These are phyloP conservation scores for Nephrocerus scutellatus DNA, from an alignment of 2,888 invertebrate species.

Conservation along the genomic window DNA sequence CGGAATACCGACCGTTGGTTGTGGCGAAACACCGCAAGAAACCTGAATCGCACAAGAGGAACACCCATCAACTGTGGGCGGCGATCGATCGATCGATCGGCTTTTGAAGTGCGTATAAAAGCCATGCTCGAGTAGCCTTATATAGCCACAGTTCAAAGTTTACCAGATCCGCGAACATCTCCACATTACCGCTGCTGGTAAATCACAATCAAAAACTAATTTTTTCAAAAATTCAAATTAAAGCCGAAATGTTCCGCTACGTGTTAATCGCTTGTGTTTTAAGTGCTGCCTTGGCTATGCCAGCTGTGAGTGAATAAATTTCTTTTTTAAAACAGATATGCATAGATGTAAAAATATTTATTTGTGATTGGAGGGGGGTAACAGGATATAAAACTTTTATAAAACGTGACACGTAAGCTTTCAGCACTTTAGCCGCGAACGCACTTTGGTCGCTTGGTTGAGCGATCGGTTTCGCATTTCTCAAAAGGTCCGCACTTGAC, in stretches of 20 bases:
- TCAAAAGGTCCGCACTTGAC: slow-evolving; percentile 61
- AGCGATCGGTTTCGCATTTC: slow-evolving; percentile 60
- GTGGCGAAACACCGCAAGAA: not conserved
- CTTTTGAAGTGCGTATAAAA: slow-evolving; percentile 39
- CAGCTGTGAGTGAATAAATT: slow-evolving; percentile 39
- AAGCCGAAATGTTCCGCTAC: slow-evolving; percentile 35
- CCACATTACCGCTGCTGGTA: slow-evolving; percentile 16
- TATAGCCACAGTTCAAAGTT: slow-evolving; percentile 40
- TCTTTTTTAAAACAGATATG: slow-evolving; percentile 6
- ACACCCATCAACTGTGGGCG: too few species aligned
- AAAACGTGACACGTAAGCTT: slow-evolving; percentile 2
- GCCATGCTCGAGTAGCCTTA: slow-evolving; percentile 29
- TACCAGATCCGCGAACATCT: slow-evolving; percentile 38
- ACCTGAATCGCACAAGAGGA: not conserved
- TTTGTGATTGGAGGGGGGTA: too few species aligned
- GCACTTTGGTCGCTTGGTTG: slow-evolving; percentile 61
- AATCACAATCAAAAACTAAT: too few species aligned
- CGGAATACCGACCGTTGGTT: not conserved
- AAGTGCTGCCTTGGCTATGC: slow-evolving; percentile 35
- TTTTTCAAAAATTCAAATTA: too few species aligned
- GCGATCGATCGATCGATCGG: too few species aligned
- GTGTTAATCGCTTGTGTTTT: slow-evolving; percentile 39
- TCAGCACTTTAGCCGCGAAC: slow-evolving; percentile 49
- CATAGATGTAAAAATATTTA: too few species aligned
- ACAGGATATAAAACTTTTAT: too few species aligned